Conservation (phyloP, 2,888 invertebrate species). For the Timandra comae region DNA sequence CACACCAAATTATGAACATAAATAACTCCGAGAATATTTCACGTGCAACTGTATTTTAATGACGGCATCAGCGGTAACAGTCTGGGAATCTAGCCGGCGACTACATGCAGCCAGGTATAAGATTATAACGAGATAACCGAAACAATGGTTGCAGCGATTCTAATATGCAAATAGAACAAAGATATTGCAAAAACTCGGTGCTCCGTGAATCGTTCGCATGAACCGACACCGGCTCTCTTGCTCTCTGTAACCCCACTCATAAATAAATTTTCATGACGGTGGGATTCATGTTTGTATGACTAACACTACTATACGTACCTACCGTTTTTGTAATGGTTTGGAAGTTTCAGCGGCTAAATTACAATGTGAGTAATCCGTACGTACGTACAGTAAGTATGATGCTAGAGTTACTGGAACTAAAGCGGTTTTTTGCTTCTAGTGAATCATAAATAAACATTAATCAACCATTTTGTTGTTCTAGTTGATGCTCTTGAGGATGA, state of each 20-base stretch:
- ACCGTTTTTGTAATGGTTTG: conserved; percentile 40
- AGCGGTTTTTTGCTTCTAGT: too few species aligned
- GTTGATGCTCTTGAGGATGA: too few species aligned
- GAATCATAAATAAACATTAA: too few species aligned
- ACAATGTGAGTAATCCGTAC: conserved; percentile 42
- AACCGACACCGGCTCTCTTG: conserved; percentile 33
- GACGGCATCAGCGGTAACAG: conserved; percentile 58
- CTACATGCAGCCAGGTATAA: conserved; percentile 47
- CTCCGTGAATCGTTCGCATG: conserved; percentile 40
- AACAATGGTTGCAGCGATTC: conserved; percentile 60
- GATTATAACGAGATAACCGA: conserved; percentile 63
- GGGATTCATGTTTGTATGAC: conserved; percentile 57
- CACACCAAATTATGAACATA: conserved; percentile 65
- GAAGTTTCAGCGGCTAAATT: conserved; percentile 29
- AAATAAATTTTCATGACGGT: conserved; percentile 40
- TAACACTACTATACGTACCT: conserved; percentile 26
- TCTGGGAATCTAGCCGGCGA: conserved; percentile 63
- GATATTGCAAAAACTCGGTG: conserved; percentile 42
- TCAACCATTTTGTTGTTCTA: too few species aligned
- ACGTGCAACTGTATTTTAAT: conserved; percentile 68
- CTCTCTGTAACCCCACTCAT: conserved; percentile 48
- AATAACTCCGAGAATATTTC: conserved; percentile 58
- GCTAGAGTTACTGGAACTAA: too few species aligned
- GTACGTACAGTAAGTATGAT: neutral
- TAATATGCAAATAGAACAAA: conserved; percentile 55